Evolutionary conservation across 2,113 vertebrate genomes (phyloP).

Genomic region (Hirundichthys speculiger): DNA sequence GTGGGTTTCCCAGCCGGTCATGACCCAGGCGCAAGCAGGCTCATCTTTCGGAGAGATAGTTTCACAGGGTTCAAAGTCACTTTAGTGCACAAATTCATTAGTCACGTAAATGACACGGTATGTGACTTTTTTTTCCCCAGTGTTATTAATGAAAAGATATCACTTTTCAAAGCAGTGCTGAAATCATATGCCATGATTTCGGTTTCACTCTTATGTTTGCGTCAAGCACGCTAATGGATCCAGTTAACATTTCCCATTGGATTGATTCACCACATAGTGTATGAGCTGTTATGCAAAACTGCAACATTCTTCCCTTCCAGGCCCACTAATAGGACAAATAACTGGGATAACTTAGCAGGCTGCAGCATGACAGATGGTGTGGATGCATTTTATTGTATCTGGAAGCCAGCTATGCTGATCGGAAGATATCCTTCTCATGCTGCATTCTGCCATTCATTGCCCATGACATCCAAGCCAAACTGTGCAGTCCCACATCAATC

Average conservation of each 20-base stretch:
- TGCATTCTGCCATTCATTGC: conserved; percentile 39
- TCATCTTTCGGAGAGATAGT: conserved; percentile 17
- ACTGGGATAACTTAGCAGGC: conserved; percentile 18
- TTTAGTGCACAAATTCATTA: conserved; percentile 42
- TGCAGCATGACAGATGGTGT: conserved; percentile 27
- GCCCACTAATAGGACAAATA: conserved; percentile 12
- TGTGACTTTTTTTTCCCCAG: conserved; percentile 22
- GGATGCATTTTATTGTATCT: conserved; percentile 23
- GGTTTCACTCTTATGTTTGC: neutral
- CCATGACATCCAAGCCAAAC: conserved; percentile 47
- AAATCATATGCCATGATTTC: conserved; percentile 1
- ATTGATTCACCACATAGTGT: no score
- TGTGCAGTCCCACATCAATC: conserved; percentile 44
- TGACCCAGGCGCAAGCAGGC: conserved; percentile 10
- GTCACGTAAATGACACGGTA: conserved; percentile 32
- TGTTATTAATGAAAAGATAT: conserved; percentile 33
- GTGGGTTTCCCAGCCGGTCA: neutral
- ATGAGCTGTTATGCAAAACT: conserved; percentile 7
- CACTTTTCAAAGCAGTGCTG: conserved; percentile 30
- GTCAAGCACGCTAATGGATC: no score
- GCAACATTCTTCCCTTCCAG: neutral
- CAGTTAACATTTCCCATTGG: no score
- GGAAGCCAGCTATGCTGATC: conserved; percentile 41
- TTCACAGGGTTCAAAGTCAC: conserved; percentile 41
- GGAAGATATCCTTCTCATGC: conserved; percentile 39